These are phyloP conservation scores for Philopotamus ludificatus DNA, from an alignment of 1,140 invertebrate genomes.

Conservation along the genomic window DNA sequence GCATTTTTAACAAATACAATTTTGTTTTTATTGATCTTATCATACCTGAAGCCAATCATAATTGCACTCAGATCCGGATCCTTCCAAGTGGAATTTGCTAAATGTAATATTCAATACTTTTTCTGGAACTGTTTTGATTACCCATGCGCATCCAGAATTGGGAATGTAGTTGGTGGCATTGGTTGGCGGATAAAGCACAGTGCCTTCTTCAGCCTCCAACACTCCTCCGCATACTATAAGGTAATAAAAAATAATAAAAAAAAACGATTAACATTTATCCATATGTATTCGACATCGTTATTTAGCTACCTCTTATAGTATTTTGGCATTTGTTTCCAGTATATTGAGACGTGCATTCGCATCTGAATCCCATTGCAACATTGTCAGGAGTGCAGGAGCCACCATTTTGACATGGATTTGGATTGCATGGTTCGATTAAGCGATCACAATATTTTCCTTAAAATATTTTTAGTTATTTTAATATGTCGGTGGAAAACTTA, in stretches of 20 bases:
- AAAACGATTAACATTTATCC: no score
- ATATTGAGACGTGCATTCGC: constrained; percentile 59
- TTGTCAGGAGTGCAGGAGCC: constrained; percentile 67
- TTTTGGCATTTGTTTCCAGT: constrained; percentile 43
- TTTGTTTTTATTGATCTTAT: no score
- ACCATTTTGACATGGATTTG: constrained; percentile 79
- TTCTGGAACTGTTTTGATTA: constrained; percentile 63
- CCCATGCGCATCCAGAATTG: constrained; percentile 78
- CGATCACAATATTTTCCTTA: constrained; percentile 62
- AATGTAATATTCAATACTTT: constrained; percentile 81
- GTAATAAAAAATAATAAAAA: no score
- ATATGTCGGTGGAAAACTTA: constrained; percentile 5
- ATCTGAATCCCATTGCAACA: constrained; percentile 50
- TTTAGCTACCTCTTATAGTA: constrained; percentile 18
- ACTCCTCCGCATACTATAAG: constrained; percentile 70
- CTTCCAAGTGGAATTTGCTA: constrained; percentile 69
- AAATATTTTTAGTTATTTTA: no score
- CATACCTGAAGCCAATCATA: constrained; percentile 73
- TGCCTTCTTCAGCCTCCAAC: constrained; percentile 59
- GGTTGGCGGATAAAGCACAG: constrained; percentile 64
- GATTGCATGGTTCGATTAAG: constrained; percentile 60
- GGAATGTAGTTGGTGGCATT: constrained; percentile 59
- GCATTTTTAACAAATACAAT: no score
- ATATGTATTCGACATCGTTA: no score
- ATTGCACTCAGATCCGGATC: constrained; percentile 58